Conservation (phyloP, 2,797 vertebrate genomes). For the Scleropages formosus region DNA sequence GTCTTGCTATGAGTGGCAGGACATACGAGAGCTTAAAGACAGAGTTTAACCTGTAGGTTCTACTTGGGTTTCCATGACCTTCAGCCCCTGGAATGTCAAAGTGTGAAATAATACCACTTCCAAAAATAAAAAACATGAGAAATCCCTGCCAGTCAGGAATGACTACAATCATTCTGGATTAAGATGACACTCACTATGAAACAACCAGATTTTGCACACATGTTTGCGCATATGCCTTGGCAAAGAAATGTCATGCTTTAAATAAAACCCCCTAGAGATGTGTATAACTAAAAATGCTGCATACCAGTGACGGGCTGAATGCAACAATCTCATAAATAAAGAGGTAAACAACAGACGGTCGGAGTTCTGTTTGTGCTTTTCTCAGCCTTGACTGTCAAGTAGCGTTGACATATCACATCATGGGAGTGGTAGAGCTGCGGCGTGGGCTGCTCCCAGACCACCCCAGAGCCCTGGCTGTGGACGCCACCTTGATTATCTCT, state of each 20-base stretch:
- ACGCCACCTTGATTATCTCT: constrained; percentile 9
- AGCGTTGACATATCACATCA: not conserved
- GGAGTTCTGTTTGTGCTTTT: constrained; percentile 2
- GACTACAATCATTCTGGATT: not conserved
- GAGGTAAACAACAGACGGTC: not conserved
- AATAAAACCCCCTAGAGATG: not conserved
- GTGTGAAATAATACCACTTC: not conserved
- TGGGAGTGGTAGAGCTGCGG: not conserved
- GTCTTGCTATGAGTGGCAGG: too few relatives aligned
- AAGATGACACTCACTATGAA: not conserved
- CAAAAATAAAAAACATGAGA: not conserved
- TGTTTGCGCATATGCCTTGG: not conserved
- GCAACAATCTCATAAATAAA: not conserved
- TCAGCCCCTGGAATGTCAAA: not conserved
- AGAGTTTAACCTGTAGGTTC: too few relatives aligned
- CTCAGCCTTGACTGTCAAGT: not conserved
- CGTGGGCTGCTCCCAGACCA: constrained; percentile 5
- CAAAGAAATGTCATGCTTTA: not conserved
- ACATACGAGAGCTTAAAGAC: too few relatives aligned
- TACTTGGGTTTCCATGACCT: not conserved
- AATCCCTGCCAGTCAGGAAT: not conserved
- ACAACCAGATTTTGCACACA: not conserved
- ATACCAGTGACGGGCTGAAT: not conserved
- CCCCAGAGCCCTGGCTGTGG: not conserved
- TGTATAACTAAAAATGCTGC: not conserved